These are phyloP conservation scores for Tylochromis polylepis DNA, from an alignment of 2,113 vertebrate genomes.

Conservation along the genomic window DNA sequence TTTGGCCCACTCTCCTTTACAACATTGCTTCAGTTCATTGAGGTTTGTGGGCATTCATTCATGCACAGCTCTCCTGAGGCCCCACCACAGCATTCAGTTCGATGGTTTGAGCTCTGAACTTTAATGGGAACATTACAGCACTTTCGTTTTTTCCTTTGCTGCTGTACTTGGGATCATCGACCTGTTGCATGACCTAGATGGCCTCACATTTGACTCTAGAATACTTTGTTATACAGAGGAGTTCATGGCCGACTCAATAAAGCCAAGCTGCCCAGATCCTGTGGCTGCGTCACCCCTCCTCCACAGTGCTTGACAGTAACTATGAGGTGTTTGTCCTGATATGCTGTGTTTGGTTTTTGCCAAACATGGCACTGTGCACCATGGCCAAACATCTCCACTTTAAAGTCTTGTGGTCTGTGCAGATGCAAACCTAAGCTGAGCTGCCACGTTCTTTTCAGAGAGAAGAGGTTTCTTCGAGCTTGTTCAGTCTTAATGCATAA, in stretches of 20 bases:
- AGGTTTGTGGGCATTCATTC: background rate
- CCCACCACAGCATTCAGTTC: background rate
- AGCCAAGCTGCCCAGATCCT: background rate
- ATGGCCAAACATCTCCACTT: background rate
- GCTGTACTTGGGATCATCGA: background rate
- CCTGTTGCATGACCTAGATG: background rate
- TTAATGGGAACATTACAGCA: background rate
- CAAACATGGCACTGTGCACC: no score
- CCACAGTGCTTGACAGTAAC: background rate
- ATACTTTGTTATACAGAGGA: background rate
- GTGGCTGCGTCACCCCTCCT: background rate
- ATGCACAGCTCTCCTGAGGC: background rate
- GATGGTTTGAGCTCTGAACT: background rate
- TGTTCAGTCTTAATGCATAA: background rate
- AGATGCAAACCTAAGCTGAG: background rate
- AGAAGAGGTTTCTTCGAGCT: no score
- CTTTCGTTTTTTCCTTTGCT: background rate
- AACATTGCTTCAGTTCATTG: background rate
- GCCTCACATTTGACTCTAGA: background rate
- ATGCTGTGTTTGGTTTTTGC: no score
- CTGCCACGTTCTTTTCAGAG: no score
- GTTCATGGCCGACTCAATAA: background rate
- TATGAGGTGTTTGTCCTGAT: background rate
- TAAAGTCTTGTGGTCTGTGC: background rate
- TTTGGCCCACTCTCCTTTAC: background rate